Percentiles rank a stretch among this genome's conserved stretches.
phyloP scores from a whole-genome alignment of 2,113 vertebrate genomes.

The Cavia porcellus region DNA sequence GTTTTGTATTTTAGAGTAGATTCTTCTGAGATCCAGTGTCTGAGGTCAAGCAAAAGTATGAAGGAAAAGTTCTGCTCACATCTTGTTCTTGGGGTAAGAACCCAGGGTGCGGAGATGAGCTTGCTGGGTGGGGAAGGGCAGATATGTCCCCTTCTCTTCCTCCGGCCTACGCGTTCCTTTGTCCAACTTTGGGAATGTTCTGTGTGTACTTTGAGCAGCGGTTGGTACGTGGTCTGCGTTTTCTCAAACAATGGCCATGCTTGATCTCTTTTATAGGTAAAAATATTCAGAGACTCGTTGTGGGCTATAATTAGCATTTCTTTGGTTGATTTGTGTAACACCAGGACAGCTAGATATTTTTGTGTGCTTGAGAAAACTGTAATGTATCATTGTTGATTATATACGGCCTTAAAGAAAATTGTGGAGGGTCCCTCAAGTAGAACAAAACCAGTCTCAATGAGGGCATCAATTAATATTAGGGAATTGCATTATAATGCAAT shows the following conservation, averaged over 20 bases:
- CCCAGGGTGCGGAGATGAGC: rapidly evolving
- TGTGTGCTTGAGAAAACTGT: not conserved
- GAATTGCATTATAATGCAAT: not conserved
- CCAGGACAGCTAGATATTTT: not conserved
- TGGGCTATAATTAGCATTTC: not conserved
- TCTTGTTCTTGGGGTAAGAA: not conserved
- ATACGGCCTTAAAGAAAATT: not conserved
- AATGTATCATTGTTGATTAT: not conserved
- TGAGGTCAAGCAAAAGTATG: not conserved
- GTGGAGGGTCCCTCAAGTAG: not conserved
- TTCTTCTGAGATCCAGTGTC: not conserved
- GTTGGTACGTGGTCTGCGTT: not conserved
- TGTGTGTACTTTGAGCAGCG: not conserved
- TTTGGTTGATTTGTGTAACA: not conserved
- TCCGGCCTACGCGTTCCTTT: rapidly evolving
- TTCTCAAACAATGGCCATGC: not conserved
- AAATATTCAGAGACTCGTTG: not conserved
- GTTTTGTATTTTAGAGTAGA: not conserved
- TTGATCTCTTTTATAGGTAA: conserved; percentile 9
- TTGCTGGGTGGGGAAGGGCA: not conserved
- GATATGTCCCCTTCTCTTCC: rapidly evolving
- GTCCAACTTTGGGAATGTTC: not conserved
- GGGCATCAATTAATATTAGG: not conserved
- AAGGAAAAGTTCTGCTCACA: not conserved
- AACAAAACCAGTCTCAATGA: not conserved